phyloP scores from a whole-genome alignment of 2,797 vertebrate genomes.

The Myripristis murdjan region DNA sequence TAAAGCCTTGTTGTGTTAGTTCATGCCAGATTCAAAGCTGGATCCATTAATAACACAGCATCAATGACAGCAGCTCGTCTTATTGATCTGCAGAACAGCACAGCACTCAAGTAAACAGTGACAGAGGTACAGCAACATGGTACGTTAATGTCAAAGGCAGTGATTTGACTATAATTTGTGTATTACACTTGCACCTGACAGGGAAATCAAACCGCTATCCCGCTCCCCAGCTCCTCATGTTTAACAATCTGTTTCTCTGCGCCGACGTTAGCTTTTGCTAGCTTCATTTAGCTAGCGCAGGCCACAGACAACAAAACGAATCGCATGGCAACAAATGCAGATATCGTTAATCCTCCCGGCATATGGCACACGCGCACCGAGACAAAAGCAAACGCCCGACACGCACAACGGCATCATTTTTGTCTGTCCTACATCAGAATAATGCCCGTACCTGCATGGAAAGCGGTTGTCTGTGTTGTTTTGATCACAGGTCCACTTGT shows the following conservation, averaged over 20 bases:
- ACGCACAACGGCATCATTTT: background rate
- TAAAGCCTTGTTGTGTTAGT: background rate
- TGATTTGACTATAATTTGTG: constrained; percentile 30
- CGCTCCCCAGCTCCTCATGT: constrained; percentile 13
- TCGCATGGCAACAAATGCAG: constrained; percentile 48
- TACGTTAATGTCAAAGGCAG: constrained; percentile 26
- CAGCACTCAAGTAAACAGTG: background rate
- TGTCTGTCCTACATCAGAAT: rapidly evolving
- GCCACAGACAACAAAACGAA: constrained; percentile 69
- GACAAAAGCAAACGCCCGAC: background rate
- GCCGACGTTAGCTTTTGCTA: constrained; percentile 56
- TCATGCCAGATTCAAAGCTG: too few relatives aligned
- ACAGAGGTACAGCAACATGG: constrained; percentile 12
- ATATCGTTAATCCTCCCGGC: constrained; percentile 41
- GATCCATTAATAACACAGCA: too few relatives aligned
- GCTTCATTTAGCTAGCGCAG: constrained; percentile 58
- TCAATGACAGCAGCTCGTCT: background rate
- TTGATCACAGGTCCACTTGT: constrained; percentile 48
- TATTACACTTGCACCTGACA: background rate
- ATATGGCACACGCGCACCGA: background rate
- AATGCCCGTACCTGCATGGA: constrained; percentile 55
- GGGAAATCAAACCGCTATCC: constrained; percentile 25
- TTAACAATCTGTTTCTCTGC: background rate
- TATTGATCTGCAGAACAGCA: background rate
- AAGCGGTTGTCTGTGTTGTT: constrained; percentile 32